These are phyloP conservation scores for Ahaetulla prasina DNA, from an alignment of 2,113 vertebrate species.

Conservation along the genomic window DNA sequence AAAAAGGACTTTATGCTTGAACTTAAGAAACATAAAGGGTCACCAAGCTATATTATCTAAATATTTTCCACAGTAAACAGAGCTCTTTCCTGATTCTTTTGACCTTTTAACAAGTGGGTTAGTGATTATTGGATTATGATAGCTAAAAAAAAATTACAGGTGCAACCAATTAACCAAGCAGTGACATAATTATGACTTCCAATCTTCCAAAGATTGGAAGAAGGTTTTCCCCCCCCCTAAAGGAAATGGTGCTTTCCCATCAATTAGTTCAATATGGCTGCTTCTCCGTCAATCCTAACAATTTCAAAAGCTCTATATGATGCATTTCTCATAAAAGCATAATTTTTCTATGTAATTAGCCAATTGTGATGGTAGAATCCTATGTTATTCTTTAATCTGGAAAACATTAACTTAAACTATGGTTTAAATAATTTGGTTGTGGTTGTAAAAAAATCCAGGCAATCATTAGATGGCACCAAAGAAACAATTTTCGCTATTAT, in stretches of 20 bases:
- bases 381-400: constrained; percentile 39
- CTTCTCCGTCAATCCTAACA: constrained; percentile 52
- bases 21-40: constrained; percentile 61
- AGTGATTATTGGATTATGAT: constrained; percentile 67
- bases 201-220: constrained; percentile 43
- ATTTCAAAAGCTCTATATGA: constrained; percentile 65
- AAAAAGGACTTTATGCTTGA: constrained; percentile 54
- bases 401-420: constrained; percentile 37
- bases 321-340: constrained; percentile 65
- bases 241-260: constrained; percentile 53
- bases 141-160: constrained; percentile 79
- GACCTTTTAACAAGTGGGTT: constrained; percentile 68
- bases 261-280: constrained; percentile 65
- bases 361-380: constrained; percentile 54
- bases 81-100: constrained; percentile 62
- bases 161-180: constrained; percentile 76
- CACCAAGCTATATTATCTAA: constrained; percentile 69
- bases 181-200: constrained; percentile 63
- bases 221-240: constrained; percentile 9
- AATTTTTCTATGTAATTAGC: constrained; percentile 56
- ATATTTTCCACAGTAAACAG: constrained; percentile 49
- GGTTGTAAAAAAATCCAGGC: not conserved
- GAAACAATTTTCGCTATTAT: not conserved
- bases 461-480: not conserved
- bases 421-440: constrained; percentile 28